Evolutionary conservation across 1,140 invertebrate species (phyloP), one percentile per base, ranked within the genome.

Genomic region (Pantala flavescens): DNA sequence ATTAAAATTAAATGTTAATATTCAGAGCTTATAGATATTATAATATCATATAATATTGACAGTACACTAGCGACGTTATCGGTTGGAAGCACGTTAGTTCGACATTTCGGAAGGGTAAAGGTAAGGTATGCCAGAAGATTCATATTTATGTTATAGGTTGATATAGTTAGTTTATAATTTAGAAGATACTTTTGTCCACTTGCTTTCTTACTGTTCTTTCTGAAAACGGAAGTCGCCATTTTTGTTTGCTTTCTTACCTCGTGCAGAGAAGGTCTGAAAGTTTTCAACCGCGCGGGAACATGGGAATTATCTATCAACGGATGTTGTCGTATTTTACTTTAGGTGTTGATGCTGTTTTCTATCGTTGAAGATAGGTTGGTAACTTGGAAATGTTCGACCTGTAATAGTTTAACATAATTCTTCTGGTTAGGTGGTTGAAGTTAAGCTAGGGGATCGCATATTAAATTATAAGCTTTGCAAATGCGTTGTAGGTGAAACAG

Each of bases 251-350:
- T 63, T 63, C 23, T 21, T 42, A 43, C 74, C 75, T 77, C 76
- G 76, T 77, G 76, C 74, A 71, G 23, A 36, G 70, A 70, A 42
- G 24, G 70, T 28, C 70, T 72, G 71, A 70, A 28, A 73, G 23
- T 42, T 73, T 28, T 42, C 71, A 76, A 77, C 78, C 77, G 78
- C 78, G 78, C 78, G 78, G 77, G 78, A 78, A 78, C 72, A 76
- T 77, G 71, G 74, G 76, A 43, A 75, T 71, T 71, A 55, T 75
- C 71, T 43, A 75, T 43, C 72, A 49, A 24, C 12, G 70, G 43
- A 71, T 23, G 72, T 49, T 43, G 71, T 73, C 72, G 74, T 75
- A 43, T 75, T 70, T 43, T 73, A 28, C 24, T 43, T 63, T 73
- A 23, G n/a, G 24, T 43, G 24, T 71, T 43, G 70, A 72, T 71